Conservation (phyloP, 2,113 vertebrate genomes). For the Bubo bubo region DNA sequence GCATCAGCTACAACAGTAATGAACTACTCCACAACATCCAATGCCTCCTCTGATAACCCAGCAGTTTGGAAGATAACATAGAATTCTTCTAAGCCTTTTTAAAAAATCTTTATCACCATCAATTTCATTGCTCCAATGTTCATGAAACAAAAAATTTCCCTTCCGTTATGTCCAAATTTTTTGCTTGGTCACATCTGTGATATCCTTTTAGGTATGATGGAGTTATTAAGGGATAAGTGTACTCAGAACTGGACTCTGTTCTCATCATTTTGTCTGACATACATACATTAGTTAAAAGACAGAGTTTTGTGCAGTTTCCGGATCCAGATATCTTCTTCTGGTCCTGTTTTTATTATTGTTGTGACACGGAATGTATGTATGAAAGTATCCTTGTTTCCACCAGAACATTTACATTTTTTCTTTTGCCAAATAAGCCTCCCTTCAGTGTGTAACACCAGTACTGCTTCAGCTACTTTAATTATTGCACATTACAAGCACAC, state of each 20-base stretch:
- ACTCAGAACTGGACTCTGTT: neutral
- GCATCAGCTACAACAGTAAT: neutral
- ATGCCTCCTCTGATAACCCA: neutral
- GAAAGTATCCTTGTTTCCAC: neutral
- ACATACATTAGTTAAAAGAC: neutral
- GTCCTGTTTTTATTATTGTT: neutral
- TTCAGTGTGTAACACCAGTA: neutral
- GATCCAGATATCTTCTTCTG: neutral
- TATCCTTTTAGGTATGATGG: neutral
- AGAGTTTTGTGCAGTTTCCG: neutral
- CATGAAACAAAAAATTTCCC: no score
- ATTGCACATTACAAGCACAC: neutral
- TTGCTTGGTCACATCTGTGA: neutral
- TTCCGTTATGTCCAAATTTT: neutral
- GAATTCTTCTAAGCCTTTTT: neutral
- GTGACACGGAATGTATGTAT: neutral
- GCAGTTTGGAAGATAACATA: neutral
- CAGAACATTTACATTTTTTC: neutral
- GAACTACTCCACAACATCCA: neutral
- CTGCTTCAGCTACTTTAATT: neutral
- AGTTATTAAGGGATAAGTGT: neutral
- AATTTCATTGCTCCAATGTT: neutral
- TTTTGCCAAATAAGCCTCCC: neutral
- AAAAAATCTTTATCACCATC: neutral
- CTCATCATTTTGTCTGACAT: neutral